phyloP scores from a whole-genome alignment of 2,888 invertebrate genomes.

The Ochropleura plecta region DNA sequence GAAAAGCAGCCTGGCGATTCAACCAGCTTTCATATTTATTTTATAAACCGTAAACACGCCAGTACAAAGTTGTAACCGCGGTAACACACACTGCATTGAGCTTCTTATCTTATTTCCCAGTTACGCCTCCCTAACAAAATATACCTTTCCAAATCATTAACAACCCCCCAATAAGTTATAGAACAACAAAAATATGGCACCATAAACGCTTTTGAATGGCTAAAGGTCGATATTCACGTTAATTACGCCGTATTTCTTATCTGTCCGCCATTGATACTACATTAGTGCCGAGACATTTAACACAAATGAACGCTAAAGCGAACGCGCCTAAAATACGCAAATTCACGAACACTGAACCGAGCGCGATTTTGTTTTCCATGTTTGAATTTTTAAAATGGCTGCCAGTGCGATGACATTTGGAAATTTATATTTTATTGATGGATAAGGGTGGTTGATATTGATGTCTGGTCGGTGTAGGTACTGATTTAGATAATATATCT shows the following conservation, averaged over 20 bases:
- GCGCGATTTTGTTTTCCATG: constrained; percentile 63
- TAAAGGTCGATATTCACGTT: constrained; percentile 66
- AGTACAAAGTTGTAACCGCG: too few species aligned
- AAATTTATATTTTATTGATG: constrained; percentile 62
- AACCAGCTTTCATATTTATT: too few species aligned
- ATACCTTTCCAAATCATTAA: constrained; percentile 51
- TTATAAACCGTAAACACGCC: background rate
- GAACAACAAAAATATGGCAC: constrained; percentile 70
- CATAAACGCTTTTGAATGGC: constrained; percentile 65
- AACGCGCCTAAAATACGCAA: constrained; percentile 65
- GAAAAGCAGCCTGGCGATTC: too few species aligned
- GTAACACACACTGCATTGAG: background rate
- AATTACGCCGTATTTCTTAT: constrained; percentile 76
- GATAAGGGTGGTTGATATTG: constrained; percentile 40
- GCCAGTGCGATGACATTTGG: constrained; percentile 52
- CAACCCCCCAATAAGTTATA: constrained; percentile 54
- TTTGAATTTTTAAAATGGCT: constrained; percentile 64
- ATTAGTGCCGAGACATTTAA: constrained; percentile 77
- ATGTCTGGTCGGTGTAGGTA: constrained; percentile 25
- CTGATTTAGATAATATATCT: constrained; percentile 40
- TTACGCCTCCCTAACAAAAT: background rate
- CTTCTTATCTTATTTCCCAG: background rate
- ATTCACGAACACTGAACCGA: constrained; percentile 62
- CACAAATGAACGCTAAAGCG: constrained; percentile 69
- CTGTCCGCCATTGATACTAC: constrained; percentile 74